Base-by-base conservation (phyloP, 2,888 invertebrate genomes). In the Liopterus haemorrhoidalis region DNA sequence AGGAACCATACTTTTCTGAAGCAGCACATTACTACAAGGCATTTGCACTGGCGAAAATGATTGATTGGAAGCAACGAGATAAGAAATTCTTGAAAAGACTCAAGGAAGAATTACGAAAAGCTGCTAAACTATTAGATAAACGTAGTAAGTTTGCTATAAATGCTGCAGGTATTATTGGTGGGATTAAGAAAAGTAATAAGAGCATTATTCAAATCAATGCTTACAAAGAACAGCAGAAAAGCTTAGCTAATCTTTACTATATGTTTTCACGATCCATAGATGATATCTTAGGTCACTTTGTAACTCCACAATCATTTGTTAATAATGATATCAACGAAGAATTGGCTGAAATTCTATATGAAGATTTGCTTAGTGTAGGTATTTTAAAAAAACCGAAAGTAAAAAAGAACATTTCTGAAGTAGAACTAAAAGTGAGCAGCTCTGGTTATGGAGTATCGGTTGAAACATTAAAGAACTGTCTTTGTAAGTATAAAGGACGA, bases 11-110 rank as follows among this genome's bases (percentile, higher is more conserved):
- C 11, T 59, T 58, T 42, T 55, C 53, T 9, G 59, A 54, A 48
- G 54, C 54, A 9, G 60, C 61, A 8, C 55, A 49, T 36, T 61
- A 61, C 50, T 59, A 61, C 37, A 60, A 56, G 32, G 57, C 57
- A 14, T 54, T 47, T 50, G 54, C 50, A 5, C 30, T 49, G 21
- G 32, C 27, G n/a, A 52, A 45, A 16, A 32, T 36, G 21, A 32
- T 45, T 3, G 18, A 42, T 25, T 41, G 32, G 38, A 14, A 22
- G 31, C 32, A 19, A 48, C 12, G 25, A 41, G n/a, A n/a, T n/a
- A n/a, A n/a, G n/a, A n/a, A n/a, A n/a, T n/a, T n/a, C n/a, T n/a
- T n/a, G n/a, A n/a, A n/a, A n/a, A n/a, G n/a, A n/a, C n/a, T n/a
- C n/a, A n/a, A n/a, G n/a, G n/a, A n/a, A 12, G 48, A 51, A 40